phyloP scores from a whole-genome alignment of 1,140 invertebrate genomes.

The Drosophila equinoxialis region DNA sequence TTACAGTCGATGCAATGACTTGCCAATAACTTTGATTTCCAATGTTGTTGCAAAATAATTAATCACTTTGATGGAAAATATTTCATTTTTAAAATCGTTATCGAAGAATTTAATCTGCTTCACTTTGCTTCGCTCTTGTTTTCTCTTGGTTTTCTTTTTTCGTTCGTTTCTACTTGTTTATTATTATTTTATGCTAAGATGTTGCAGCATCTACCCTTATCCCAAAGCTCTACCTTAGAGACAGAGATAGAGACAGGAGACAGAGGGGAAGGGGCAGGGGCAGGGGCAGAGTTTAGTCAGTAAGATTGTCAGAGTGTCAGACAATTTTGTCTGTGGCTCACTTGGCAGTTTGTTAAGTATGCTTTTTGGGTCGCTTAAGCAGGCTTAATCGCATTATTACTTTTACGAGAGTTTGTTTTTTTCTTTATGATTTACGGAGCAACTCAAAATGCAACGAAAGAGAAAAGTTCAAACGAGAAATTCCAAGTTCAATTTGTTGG shows the following conservation, averaged over 20 bases:
- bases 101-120: constrained; percentile 49
- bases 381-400: constrained; percentile 68
- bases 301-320: constrained; percentile 6
- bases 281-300: neutral
- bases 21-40: too few species aligned
- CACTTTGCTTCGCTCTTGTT: constrained; percentile 30
- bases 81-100: constrained; percentile 55
- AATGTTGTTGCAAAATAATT: constrained; percentile 39
- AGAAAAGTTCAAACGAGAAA: constrained; percentile 20
- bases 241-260: neutral
- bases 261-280: neutral
- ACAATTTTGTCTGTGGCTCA: constrained; percentile 43
- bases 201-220: neutral
- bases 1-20: too few species aligned
- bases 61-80: constrained; percentile 65
- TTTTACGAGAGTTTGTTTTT: constrained; percentile 61
- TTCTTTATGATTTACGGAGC: constrained; percentile 64
- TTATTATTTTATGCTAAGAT: constrained; percentile 15
- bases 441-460: constrained; percentile 37
- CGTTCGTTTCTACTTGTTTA: constrained; percentile 22
- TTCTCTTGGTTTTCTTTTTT: neutral
- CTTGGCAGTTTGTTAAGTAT: constrained; percentile 60
- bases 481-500: constrained; percentile 50
- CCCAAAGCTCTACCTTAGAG: neutral
- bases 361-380: constrained; percentile 66